Conservation (phyloP, 2,888 invertebrate genomes). For the Dendrolimus pini region DNA sequence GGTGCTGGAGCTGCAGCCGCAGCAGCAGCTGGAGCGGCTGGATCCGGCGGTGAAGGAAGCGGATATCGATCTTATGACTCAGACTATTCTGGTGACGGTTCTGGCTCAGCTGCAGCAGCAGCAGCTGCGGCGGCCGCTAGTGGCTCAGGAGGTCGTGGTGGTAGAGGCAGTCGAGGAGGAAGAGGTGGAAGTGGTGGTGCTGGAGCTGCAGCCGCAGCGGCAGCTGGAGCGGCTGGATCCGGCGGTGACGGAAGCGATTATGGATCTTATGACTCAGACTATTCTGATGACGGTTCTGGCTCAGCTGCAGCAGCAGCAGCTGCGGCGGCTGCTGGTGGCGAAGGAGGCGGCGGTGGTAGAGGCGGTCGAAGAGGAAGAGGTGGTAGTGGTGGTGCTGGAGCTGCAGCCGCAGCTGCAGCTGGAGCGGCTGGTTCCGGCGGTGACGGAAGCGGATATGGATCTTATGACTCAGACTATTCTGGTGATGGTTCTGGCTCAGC, state of each 20-base stretch:
- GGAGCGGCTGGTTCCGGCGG: neutral
- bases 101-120: conserved; percentile 5
- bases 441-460: neutral
- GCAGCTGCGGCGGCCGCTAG: conserved; percentile 5
- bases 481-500: neutral
- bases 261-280: neutral
- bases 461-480: conserved; percentile 2
- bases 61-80: neutral
- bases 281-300: neutral
- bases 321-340: conserved; percentile 3
- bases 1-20: neutral
- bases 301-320: conserved; percentile 3
- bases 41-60: neutral
- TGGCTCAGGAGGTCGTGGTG: conserved; percentile 2
- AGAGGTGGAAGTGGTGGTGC: neutral
- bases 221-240: conserved; percentile 1
- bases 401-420: conserved; percentile 4
- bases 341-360: neutral
- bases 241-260: neutral
- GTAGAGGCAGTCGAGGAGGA: neutral
- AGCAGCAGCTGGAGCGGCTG: conserved; percentile 1
- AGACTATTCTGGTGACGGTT: conserved; percentile 1
- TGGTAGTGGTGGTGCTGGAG: conserved; percentile 4
- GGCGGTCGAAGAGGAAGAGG: conserved; percentile 1
- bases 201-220: conserved; percentile 6